These are phyloP conservation scores for Myotis pilosus DNA, from an alignment of 2,797 vertebrate genomes.

Conservation along the genomic window DNA sequence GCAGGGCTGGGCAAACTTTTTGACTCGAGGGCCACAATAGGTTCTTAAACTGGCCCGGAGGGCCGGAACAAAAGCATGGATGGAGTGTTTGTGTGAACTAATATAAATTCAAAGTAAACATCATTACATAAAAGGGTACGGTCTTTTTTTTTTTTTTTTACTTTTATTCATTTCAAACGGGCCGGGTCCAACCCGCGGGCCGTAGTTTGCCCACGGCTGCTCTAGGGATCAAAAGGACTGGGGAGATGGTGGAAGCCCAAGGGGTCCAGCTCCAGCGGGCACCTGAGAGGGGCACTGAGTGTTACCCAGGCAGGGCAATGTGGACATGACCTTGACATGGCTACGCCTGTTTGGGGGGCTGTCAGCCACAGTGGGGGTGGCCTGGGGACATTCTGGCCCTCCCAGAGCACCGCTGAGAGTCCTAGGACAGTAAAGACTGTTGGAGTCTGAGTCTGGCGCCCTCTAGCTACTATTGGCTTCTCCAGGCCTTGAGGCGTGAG, in stretches of 20 bases:
- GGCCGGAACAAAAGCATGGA: too few relatives aligned
- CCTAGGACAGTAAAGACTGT: neutral
- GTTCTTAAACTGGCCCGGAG: too few relatives aligned
- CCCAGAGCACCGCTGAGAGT: neutral
- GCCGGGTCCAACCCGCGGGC: too few relatives aligned
- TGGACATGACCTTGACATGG: fast-evolving
- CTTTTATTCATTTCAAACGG: too few relatives aligned
- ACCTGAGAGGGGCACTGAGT: neutral
- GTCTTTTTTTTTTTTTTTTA: too few relatives aligned
- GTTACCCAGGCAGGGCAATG: neutral
- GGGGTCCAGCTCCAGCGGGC: neutral
- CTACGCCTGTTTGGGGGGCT: neutral
- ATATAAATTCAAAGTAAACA: too few relatives aligned
- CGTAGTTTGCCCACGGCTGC: too few relatives aligned
- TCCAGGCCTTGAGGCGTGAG: neutral
- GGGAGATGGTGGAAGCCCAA: neutral
- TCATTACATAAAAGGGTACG: too few relatives aligned
- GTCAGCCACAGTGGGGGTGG: neutral
- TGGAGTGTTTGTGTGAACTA: too few relatives aligned
- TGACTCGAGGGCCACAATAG: too few relatives aligned
- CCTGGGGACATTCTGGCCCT: neutral
- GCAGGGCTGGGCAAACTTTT: too few relatives aligned
- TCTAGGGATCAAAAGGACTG: neutral
- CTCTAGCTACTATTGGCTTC: neutral
- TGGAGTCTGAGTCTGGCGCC: neutral